phyloP scores from a whole-genome alignment of 2,888 invertebrate species.

The Flexamia atlantica region DNA sequence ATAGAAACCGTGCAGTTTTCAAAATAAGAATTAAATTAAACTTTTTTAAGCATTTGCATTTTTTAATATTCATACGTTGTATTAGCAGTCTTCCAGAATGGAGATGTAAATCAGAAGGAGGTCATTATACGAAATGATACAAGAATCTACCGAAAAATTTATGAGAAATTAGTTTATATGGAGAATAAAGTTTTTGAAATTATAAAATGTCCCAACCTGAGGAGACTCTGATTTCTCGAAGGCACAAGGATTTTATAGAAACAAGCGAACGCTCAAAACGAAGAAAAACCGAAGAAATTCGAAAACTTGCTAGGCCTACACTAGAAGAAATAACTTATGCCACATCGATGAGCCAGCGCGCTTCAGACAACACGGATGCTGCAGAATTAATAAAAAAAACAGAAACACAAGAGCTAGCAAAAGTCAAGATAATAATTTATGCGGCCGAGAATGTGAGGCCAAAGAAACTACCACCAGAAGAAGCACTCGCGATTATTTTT shows the following conservation, averaged over 20 bases:
- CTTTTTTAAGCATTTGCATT: no score
- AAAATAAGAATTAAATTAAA: no score
- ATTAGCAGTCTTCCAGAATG: no score
- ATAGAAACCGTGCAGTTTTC: no score
- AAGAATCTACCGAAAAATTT: no score
- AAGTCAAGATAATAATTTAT: neutral
- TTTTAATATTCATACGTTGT: no score
- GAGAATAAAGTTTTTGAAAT: no score
- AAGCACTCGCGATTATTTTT: slow-evolving; percentile 10
- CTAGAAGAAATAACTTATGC: neutral
- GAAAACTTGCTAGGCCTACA: neutral
- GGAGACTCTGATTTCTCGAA: no score
- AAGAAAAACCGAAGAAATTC: slow-evolving; percentile 1
- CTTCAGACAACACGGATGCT: slow-evolving; percentile 7
- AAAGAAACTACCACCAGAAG: neutral
- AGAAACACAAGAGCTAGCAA: slow-evolving; percentile 1
- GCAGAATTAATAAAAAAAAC: slow-evolving; percentile 30
- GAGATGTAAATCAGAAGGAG: no score
- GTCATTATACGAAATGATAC: no score
- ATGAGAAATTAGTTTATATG: no score
- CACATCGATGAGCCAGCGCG: slow-evolving; percentile 27
- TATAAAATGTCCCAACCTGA: no score
- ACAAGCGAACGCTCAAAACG: neutral
- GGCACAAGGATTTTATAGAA: neutral
- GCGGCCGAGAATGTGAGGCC: neutral